Conservation (phyloP, 2,888 invertebrate genomes). For the Reticulitermes lucifugus region DNA sequence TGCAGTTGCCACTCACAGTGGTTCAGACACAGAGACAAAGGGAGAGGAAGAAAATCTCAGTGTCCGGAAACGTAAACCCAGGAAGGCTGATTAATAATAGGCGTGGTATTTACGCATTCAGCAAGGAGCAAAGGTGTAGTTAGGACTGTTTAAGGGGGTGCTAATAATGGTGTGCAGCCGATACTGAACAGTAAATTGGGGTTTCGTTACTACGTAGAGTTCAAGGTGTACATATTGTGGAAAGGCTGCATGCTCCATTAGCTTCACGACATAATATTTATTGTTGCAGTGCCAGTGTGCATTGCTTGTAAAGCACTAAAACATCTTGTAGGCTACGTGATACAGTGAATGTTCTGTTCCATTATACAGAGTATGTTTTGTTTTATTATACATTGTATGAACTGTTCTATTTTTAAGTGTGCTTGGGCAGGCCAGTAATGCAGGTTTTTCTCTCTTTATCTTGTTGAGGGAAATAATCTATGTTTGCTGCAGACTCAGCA, state of each 20-base stretch:
- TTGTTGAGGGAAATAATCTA: not conserved
- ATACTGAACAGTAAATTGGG: not conserved
- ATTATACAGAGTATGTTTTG: not conserved
- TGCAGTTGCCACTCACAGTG: slow-evolving; percentile 61
- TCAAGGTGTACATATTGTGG: slow-evolving; percentile 21
- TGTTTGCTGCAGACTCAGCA: not conserved
- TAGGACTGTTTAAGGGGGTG: not conserved
- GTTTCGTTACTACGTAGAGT: slow-evolving; percentile 21
- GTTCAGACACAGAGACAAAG: slow-evolving; percentile 61
- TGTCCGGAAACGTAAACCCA: slow-evolving; percentile 78
- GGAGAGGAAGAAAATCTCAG: slow-evolving; percentile 64
- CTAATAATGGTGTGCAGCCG: not conserved
- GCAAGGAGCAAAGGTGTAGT: slow-evolving; percentile 3
- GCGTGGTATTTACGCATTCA: not conserved
- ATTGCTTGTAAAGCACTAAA: not conserved
- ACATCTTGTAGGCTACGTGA: not conserved
- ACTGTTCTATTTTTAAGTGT: not conserved
- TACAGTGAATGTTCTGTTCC: not conserved
- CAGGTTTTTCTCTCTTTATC: not conserved
- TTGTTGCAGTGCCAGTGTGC: not conserved
- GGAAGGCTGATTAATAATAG: slow-evolving; percentile 75
- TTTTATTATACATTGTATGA: not conserved
- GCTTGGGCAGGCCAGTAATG: not conserved
- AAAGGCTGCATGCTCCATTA: slow-evolving; percentile 9
- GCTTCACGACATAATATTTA: not conserved